Evolutionary conservation across 2,888 invertebrate species (phyloP).

Genomic region (Drosophila acutilabella): DNA sequence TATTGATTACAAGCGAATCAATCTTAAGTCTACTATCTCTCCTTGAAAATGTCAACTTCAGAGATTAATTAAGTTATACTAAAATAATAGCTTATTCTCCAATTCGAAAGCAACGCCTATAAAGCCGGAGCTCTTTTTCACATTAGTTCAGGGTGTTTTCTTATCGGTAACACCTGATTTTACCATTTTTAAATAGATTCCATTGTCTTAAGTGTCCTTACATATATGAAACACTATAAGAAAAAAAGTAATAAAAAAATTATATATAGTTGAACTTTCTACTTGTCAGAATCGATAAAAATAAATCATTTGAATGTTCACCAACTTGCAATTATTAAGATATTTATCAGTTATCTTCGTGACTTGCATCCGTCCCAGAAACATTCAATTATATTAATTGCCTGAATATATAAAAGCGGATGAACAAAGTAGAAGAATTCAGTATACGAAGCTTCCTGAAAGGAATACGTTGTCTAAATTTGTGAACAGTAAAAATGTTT

Average conservation of each 20-base stretch:
- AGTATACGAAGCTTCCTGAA: constrained; percentile 25
- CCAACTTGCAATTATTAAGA: constrained; percentile 28
- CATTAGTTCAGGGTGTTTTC: not conserved
- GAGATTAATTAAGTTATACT: too few species aligned
- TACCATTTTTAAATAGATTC: not conserved
- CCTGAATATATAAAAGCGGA: constrained; percentile 49
- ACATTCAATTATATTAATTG: constrained; percentile 57
- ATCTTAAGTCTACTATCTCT: too few species aligned
- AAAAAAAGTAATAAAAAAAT: not conserved
- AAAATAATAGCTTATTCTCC: too few species aligned
- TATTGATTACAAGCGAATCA: too few species aligned
- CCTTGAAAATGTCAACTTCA: too few species aligned
- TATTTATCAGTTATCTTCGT: constrained; percentile 39
- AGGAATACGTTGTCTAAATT: constrained; percentile 32
- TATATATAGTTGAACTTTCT: constrained; percentile 4
- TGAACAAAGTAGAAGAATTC: constrained; percentile 3
- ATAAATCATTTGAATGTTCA: constrained; percentile 17
- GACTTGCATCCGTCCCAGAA: constrained; percentile 27
- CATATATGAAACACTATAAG: not conserved
- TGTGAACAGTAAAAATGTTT: constrained; percentile 28
- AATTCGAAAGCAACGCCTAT: too few species aligned
- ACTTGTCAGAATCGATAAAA: constrained; percentile 27
- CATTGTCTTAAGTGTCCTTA: constrained; percentile 4
- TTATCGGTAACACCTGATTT: not conserved
- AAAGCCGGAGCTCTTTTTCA: not conserved